Base-by-base conservation (phyloP, 2,888 invertebrate species). In the Cerceris ruficornis region DNA sequence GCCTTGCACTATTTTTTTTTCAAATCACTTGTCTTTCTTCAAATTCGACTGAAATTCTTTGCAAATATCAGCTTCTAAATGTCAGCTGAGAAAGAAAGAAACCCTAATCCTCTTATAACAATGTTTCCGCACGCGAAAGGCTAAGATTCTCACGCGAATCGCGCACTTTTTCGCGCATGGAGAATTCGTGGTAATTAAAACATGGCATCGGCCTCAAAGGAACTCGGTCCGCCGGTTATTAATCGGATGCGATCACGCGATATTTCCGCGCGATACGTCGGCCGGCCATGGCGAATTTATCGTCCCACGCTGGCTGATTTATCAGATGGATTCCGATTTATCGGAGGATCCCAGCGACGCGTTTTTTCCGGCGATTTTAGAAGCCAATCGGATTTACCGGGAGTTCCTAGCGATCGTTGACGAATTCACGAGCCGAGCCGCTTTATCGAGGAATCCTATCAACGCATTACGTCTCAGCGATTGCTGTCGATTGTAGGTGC, bases 231-330 rank as follows among this genome's bases (percentile, higher is more conserved):
- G 13, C 14, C 69, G 55, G 64, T 84, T 86, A 89, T 88, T 89
- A 86, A 89, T 89, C 83, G 84, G 75, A 77, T 58, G 65, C 77
- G 82, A 88, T 83, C 89, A 89, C 89, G 89, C 89, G 88, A 89
- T 87, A 83, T 88, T 82, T 85, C 77, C 77, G 71, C 78, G 83
- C 83, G 85, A 84, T 84, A 85, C 79, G 84, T 85, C 85, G 81
- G 64, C 76, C 72, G 55, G 62, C 75, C 74, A 58, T 69, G 58
- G 49, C 81, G 77, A 84, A 85, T 85, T 85, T 85, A 85, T 86
- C 84, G 86, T 73, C 78, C 71, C 60, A 69, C 62, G 49, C 54
- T 11, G 70, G 64, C 79, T 85, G 85, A 85, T 85, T 85, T 86
- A 85, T 85, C 85, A 80, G 76, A 57, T 73, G 52, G 73, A 70